Evolutionary conservation across 2,113 vertebrate species (phyloP).

Genomic region (Bufo bufo): DNA sequence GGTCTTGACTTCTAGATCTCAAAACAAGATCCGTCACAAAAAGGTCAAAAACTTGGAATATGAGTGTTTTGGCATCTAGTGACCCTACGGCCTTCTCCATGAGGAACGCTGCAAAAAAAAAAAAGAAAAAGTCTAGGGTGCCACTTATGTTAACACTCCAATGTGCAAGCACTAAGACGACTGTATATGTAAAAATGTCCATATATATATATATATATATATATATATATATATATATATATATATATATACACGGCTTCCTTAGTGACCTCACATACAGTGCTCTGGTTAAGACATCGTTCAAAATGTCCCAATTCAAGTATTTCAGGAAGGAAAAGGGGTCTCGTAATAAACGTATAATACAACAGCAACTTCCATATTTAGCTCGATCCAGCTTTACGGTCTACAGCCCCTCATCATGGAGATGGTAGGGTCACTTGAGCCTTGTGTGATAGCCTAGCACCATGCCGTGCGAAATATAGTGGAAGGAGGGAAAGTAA

Average conservation of each 20-base stretch:
- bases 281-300: slow-evolving; percentile 67
- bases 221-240: slow-evolving; percentile 37
- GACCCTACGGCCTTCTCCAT: slow-evolving; percentile 24
- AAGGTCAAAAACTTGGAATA: neutral
- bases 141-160: neutral
- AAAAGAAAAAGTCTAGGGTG: neutral
- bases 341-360: slow-evolving; percentile 4
- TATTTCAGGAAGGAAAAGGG: slow-evolving; percentile 76
- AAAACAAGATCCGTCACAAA: neutral
- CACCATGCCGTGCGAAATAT: too few relatives aligned
- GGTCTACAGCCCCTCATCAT: neutral
- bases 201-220: too few relatives aligned
- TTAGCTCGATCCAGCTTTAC: slow-evolving; percentile 2
- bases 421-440: neutral
- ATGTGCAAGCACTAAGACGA: neutral
- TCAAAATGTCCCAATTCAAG: slow-evolving; percentile 77
- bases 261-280: slow-evolving; percentile 66
- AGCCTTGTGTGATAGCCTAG: neutral
- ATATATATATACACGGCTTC: slow-evolving; percentile 59
- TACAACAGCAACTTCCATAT: slow-evolving; percentile 12
- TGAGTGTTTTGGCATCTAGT: slow-evolving; percentile 44
- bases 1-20: neutral
- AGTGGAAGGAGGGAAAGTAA: too few relatives aligned
- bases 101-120: neutral
- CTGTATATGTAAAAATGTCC: slow-evolving; percentile 23